Conservation (phyloP, 1,140 invertebrate genomes). For the Cotesia vestalis region DNA sequence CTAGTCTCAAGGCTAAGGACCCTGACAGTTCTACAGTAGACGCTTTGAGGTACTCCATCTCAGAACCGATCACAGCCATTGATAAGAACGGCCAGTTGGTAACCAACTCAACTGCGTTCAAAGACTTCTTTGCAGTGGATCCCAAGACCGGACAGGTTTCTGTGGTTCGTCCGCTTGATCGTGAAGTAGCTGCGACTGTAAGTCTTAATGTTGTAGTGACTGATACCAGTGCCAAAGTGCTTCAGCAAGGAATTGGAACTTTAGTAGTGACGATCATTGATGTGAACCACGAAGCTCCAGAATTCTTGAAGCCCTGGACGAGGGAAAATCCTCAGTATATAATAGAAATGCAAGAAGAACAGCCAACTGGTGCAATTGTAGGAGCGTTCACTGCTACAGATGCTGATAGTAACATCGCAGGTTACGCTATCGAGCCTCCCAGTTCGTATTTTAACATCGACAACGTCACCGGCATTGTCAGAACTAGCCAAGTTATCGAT, state of each 20-base stretch:
- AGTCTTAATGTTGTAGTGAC: constrained; percentile 81
- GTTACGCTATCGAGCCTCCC: constrained; percentile 76
- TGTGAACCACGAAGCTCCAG: constrained; percentile 74
- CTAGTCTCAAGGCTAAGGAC: constrained; percentile 80
- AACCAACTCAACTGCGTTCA: constrained; percentile 56
- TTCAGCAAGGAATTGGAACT: constrained; percentile 81
- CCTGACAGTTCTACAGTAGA: constrained; percentile 78
- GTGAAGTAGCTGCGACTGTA: constrained; percentile 77
- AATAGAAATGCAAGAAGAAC: constrained; percentile 83
- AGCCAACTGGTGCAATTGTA: constrained; percentile 81
- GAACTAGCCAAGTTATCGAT: constrained; percentile 80
- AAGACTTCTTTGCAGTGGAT: constrained; percentile 79
- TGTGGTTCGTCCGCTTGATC: constrained; percentile 72
- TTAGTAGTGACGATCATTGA: constrained; percentile 89
- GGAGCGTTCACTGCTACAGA: constrained; percentile 84
- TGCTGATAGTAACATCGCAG: constrained; percentile 81
- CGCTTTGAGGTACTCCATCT: constrained; percentile 76
- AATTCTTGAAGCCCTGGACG: constrained; percentile 78
- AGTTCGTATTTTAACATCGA: constrained; percentile 83
- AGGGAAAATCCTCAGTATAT: constrained; percentile 74
- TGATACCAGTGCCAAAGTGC: constrained; percentile 79
- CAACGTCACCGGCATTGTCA: constrained; percentile 81
- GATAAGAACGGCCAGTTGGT: constrained; percentile 85
- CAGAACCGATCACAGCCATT: constrained; percentile 78
- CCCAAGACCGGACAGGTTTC: constrained; percentile 76